Evolutionary conservation across 92 coral and sea anemone species (phyloP), one percentile per base, ranked within the genome.

Genomic region (Bergia sp.): DNA sequence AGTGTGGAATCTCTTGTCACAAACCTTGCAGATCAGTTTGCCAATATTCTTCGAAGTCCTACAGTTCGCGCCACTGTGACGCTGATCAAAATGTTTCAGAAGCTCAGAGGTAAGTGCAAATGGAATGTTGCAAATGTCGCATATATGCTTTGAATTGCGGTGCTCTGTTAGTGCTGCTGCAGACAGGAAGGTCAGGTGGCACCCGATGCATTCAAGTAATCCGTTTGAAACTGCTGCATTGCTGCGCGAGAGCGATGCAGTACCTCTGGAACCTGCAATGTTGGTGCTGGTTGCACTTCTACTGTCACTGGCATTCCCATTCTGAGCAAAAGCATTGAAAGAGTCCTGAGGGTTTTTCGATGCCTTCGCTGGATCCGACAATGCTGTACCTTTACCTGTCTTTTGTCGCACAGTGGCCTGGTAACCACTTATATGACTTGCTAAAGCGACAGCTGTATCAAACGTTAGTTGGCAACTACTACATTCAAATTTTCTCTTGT

Each of bases 1-100:
- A 37, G 87, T 84, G n/a, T 84, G 87, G 40, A 84, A 84, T 49
- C 79, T 84, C 61, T 84, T 84, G 50, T 84, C 87, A 50, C 87
- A 84, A 20, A 84, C 87, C 39, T 84, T 84, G 18, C 87, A 84
- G 78, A 84, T 84, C 66, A 84, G 67, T 47, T 71, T 45, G 1
- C 79, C 79, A 12, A 44, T 45, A n/a, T n/a, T 67, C 1, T 4
- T 84, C 2, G 78, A 15, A 2, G 20, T 64, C 12, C 16, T 50
- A 71, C 37, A 45, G 66, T 73, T 84, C 13, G 37, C 23, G 20
- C 87, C 87, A 45, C 47, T 69, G 44, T 69, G 87, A 23, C 0
- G 44, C 57, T 47, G 79, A 50, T 84, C 79, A 45, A 84, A 69
- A 20, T 84, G 87, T 84, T 66, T 38, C 77, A 84, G 79, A 10